phyloP scores from a whole-genome alignment of 2,888 invertebrate genomes.

The Phyto melanocephala region DNA sequence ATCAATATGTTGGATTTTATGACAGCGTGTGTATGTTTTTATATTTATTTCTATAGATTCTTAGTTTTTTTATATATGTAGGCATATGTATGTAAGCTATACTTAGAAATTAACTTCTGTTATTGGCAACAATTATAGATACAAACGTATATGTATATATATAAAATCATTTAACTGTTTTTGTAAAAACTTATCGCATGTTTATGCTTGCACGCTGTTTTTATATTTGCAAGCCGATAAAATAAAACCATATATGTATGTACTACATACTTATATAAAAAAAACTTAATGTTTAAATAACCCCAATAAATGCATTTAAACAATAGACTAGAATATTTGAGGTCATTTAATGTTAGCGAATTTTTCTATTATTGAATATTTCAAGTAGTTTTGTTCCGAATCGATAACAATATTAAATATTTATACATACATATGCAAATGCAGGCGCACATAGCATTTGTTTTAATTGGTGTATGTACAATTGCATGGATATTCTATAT shows the following conservation, averaged over 20 bases:
- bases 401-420: conserved; percentile 40
- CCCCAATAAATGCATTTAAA: conserved; percentile 35
- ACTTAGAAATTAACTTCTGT: conserved; percentile 9
- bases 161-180: conserved; percentile 40
- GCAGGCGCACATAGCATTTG: too few species aligned
- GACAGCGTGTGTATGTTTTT: not conserved
- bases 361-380: conserved; percentile 41
- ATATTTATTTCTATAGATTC: not conserved
- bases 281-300: conserved; percentile 25
- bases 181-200: conserved; percentile 38
- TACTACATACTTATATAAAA: not conserved
- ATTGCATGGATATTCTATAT: not conserved
- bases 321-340: conserved; percentile 51
- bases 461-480: too few species aligned
- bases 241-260: not conserved
- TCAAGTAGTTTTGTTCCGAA: conserved; percentile 26
- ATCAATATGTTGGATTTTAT: too few species aligned
- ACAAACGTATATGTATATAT: not conserved
- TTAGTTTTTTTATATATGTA: not conserved
- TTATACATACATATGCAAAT: not conserved
- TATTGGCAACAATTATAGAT: conserved; percentile 55
- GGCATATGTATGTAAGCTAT: not conserved
- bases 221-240: conserved; percentile 18
- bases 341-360: conserved; percentile 45
- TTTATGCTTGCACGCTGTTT: conserved; percentile 22